Evolutionary conservation across 2,113 vertebrate genomes (phyloP), one percentile per base, ranked within the genome.

Genomic region (Myotis brandtii): DNA sequence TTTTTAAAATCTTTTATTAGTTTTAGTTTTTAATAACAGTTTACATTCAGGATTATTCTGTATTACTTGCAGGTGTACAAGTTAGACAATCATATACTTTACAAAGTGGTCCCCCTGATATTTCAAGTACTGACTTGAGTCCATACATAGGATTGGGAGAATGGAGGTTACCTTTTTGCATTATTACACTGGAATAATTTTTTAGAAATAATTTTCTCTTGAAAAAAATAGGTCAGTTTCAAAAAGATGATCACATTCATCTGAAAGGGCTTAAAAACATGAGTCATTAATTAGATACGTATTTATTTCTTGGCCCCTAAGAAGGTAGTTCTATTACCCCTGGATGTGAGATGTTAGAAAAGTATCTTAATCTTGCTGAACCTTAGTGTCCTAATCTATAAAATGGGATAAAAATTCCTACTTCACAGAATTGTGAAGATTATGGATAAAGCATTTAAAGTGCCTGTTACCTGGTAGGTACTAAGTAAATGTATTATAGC

Each of bases 211-310:
- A 50, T 0, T 76, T 93, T 85, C 30, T 56, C 81, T 72, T 46
- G n/a, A 62, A 97, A 80, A 73, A 92, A 96, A 69, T 77, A 79
- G 21, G 5, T 79, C 82, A 11, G 6, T 46, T 87, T 95, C 23
- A 82, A 90, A 18, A 85, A 34, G 40, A 91, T 40, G 9, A 50
- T 56, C 14, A 72, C 52, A 75, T 37, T 86, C 79, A 92, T 62
- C 20, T 69, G 12, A 93, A 93, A 89, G 79, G 48, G 2, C 88
- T 76, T 86, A 93, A 83, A 94, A 92, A 50, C n/a, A 54, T 43
- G 11, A 32, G 23, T 50, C 40, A 93, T 64, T 81, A 79, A n/a
- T 54, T 84, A 43, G 73, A 37, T 62, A 83, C 70, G 25, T 83
- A 75, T 79, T 89, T 27, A 25, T 81, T 80, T 67, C 59, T 2